Evolutionary conservation across 2,113 vertebrate species (phyloP), one percentile per base, ranked within the genome.

Genomic region (Falcunculus frontatus): DNA sequence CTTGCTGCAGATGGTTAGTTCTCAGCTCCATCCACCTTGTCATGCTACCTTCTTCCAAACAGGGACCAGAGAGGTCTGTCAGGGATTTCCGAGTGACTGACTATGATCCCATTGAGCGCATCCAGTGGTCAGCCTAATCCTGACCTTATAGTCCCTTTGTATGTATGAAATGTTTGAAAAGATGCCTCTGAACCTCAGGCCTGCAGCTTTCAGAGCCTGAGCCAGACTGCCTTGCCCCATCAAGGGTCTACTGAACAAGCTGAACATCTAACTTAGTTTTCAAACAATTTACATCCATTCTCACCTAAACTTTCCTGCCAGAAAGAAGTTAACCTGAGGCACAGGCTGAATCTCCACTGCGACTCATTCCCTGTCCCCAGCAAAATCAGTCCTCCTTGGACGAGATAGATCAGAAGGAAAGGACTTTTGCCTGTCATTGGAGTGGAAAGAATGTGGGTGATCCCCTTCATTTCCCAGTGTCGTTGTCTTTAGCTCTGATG

Each of bases 341-440:
- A 77, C 49, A n/a, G 23, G 20, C 9, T 79, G 57, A 83, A 76
- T 63, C 39, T 67, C n/a, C 41, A 37, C 32, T 63, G 21, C 26
- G 49, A 46, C 5, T 57, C 32, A 41, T 65, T 78, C 30, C 46
- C 50, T 29, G 8, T 46, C 50, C 26, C 42, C 32, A 92, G 50
- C 1, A 85, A 57, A 57, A 57, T 70, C 59, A 74, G 50, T 60
- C 37, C 19, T 67, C 16, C 14, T 56, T 46, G 52, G 47, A 70
- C 6, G 46, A 78, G 47, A 14, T 7, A 16, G 11, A 67, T 18
- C 20, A 84, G 64, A 68, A 82, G 21, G 7, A 82, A 84, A 70
- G n/a, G 18, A 5, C 10, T 74, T 87, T 60, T 81, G 9, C 7
- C 10, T 65, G 15, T n/a, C 0, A 0, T 35, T 16, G 50, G 8